Evolutionary conservation across 2,113 vertebrate genomes (phyloP).

Genomic region (Camarhynchus parvulus): DNA sequence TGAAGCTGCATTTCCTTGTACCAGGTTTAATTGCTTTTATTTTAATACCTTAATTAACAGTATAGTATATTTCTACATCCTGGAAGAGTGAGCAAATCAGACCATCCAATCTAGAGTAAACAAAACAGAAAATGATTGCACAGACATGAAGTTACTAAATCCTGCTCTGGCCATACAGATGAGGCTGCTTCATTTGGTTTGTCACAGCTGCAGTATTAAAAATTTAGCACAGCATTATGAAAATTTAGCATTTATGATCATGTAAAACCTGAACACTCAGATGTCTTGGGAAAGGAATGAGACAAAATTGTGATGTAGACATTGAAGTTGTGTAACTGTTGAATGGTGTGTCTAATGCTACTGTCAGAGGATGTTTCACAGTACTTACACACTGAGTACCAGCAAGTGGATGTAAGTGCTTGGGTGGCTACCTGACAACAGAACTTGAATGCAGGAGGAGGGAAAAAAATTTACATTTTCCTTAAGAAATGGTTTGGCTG

Average conservation of each 20-base stretch:
- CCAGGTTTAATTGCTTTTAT: conserved; percentile 62
- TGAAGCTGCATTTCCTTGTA: conserved; percentile 31
- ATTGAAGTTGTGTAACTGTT: neutral
- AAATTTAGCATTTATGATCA: neutral
- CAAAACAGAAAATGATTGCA: neutral
- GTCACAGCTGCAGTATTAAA: neutral
- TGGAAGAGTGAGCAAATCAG: neutral
- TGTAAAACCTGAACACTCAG: neutral
- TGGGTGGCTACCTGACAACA: neutral
- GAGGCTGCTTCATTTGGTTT: neutral
- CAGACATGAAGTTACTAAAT: neutral
- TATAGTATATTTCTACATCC: conserved; percentile 14
- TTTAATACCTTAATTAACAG: conserved; percentile 69
- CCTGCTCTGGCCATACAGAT: neutral
- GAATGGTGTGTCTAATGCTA: neutral
- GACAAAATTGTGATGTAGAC: neutral
- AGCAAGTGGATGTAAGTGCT: neutral
- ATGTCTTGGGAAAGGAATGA: neutral
- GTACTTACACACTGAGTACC: neutral
- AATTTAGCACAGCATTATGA: neutral
- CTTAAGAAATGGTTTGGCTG: neutral
- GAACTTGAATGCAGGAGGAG: neutral
- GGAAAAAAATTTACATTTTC: neutral
- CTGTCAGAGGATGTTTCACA: neutral
- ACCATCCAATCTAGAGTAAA: neutral